Percentiles rank a stretch among this genome's conserved stretches.
phyloP scores from a whole-genome alignment of 2,888 invertebrate genomes.

The Nephrotoma flavescens region DNA sequence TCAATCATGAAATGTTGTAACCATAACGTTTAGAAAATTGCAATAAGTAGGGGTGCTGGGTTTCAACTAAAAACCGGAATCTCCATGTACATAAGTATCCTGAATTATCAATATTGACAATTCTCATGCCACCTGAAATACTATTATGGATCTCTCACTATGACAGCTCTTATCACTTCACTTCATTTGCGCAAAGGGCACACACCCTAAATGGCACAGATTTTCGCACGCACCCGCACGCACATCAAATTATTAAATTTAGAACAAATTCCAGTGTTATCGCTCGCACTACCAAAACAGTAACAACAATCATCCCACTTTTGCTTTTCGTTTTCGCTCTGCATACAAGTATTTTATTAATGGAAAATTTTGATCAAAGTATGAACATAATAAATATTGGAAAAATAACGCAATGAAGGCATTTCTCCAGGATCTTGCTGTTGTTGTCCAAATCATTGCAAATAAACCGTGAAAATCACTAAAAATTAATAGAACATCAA shows the following conservation, averaged over 20 bases:
- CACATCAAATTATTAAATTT: not conserved
- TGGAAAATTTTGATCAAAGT: not conserved
- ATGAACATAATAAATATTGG: not conserved
- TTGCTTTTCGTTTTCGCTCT: not conserved
- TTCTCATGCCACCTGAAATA: too few species aligned
- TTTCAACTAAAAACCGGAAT: too few species aligned
- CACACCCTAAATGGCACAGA: not conserved
- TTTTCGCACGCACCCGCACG: not conserved
- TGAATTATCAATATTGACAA: too few species aligned
- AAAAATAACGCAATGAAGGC: not conserved
- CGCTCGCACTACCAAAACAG: not conserved
- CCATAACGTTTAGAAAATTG: too few species aligned
- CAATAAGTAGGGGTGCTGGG: too few species aligned
- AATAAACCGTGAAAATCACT: not conserved
- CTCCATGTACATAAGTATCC: too few species aligned
- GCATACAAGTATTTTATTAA: not conserved
- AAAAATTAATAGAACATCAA: too few species aligned
- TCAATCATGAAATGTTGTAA: too few species aligned
- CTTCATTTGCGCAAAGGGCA: not conserved
- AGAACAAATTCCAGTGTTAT: not conserved
- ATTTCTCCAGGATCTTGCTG: not conserved
- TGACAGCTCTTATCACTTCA: too few species aligned
- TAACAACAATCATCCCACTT: not conserved
- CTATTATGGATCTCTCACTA: too few species aligned
- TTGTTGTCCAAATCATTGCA: not conserved